These are phyloP conservation scores for Drosophila azteca DNA, from an alignment of 1,140 invertebrate genomes.

Conservation along the genomic window DNA sequence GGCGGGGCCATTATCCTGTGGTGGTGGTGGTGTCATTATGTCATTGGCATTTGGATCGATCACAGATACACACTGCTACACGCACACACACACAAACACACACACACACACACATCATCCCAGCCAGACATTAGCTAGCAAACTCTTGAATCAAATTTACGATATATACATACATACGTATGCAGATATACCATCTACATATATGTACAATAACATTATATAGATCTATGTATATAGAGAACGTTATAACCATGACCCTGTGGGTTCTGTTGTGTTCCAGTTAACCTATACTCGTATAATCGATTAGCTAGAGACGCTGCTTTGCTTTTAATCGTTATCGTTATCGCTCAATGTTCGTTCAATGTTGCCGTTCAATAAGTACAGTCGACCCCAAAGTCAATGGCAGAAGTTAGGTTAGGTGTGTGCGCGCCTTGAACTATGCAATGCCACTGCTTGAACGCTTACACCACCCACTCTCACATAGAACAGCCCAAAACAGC, in stretches of 20 bases:
- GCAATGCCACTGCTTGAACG: conserved; percentile 45
- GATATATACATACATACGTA: conserved; percentile 26
- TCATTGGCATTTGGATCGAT: conserved; percentile 75
- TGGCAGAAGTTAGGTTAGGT: conserved; percentile 32
- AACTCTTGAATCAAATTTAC: conserved; percentile 34
- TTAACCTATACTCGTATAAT: conserved; percentile 29
- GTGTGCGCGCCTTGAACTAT: conserved; percentile 5
- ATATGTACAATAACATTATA: conserved; percentile 16
- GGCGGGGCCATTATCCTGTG: conserved; percentile 6
- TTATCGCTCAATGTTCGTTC: conserved; percentile 30
- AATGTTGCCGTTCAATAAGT: conserved; percentile 13
- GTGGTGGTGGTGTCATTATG: conserved; percentile 67
- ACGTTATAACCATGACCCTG: conserved; percentile 34
- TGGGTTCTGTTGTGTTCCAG: conserved; percentile 53
- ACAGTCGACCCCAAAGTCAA: conserved; percentile 12
- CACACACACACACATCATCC: conserved; percentile 46
- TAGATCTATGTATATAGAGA: conserved; percentile 40
- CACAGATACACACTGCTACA: conserved; percentile 39
- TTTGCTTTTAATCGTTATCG: conserved; percentile 27
- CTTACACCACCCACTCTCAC: conserved; percentile 36
- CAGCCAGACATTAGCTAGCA: conserved; percentile 68
- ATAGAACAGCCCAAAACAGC: conserved; percentile 40
- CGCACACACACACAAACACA: conserved; percentile 20
- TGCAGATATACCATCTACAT: neutral
- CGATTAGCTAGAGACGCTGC: conserved; percentile 49